These are phyloP conservation scores for Drosophila seguyi DNA, from an alignment of 1,140 invertebrate species.

Conservation along the genomic window DNA sequence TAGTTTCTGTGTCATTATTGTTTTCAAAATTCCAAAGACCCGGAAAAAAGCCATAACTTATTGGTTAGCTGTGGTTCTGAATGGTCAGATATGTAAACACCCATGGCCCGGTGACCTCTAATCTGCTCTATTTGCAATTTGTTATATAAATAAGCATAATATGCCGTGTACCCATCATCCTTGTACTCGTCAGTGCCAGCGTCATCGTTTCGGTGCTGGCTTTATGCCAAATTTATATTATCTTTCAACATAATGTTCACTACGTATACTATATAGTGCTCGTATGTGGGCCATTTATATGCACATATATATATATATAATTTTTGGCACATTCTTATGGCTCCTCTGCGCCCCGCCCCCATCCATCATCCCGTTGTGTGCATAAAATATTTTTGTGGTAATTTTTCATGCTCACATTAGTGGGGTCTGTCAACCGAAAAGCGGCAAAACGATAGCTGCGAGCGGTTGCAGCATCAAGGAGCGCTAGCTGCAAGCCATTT, in stretches of 20 bases:
- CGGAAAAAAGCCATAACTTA: constrained; percentile 4
- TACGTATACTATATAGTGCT: constrained; percentile 5
- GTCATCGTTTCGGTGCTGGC: constrained; percentile 28
- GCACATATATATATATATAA: constrained; percentile 51
- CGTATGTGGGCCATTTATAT: constrained; percentile 66
- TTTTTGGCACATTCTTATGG: constrained; percentile 45
- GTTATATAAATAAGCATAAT: constrained; percentile 76
- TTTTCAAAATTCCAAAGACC: constrained; percentile 37
- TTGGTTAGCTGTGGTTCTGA: background rate
- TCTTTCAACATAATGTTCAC: constrained; percentile 31
- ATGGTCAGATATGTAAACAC: constrained; percentile 28
- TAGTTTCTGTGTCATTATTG: constrained; percentile 30
- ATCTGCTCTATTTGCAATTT: constrained; percentile 66
- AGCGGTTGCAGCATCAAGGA: constrained; percentile 47
- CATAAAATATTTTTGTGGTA: constrained; percentile 66
- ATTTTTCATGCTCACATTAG: constrained; percentile 75
- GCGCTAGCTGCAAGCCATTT: constrained; percentile 31
- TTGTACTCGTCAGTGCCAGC: constrained; percentile 8
- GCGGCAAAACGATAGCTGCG: constrained; percentile 12
- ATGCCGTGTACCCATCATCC: constrained; percentile 30
- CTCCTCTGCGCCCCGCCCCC: background rate
- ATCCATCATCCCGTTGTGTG: constrained; percentile 36
- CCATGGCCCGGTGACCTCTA: constrained; percentile 52
- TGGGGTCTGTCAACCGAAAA: constrained; percentile 25
- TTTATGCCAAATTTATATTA: constrained; percentile 28